Percentiles rank a stretch among this genome's conserved stretches.
Evolutionary conservation across 2,888 invertebrate genomes (phyloP).

Genomic region (Onthophagus sagittarius): DNA sequence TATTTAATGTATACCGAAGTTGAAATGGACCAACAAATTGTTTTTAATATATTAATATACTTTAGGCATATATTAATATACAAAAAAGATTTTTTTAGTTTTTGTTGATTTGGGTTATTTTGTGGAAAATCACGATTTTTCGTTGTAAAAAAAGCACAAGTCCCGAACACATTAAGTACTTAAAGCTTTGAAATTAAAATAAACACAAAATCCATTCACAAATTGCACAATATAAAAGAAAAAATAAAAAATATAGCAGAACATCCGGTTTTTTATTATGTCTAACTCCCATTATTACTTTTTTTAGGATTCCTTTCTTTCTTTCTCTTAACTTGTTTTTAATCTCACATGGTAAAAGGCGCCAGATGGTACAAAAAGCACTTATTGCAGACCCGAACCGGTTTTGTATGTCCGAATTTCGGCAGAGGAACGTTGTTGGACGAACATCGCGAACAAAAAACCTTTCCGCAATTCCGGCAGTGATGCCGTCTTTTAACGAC

Average conservation of each 20-base stretch:
- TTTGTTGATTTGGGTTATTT: no score
- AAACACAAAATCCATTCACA: no score
- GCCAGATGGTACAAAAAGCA: conserved; percentile 75
- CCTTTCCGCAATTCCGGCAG: conserved; percentile 95
- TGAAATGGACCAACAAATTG: background rate
- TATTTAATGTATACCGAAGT: no score
- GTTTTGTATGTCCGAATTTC: conserved; percentile 86
- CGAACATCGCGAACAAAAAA: conserved; percentile 93
- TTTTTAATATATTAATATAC: background rate
- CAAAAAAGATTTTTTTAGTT: background rate
- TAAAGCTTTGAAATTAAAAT: no score
- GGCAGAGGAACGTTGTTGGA: conserved; percentile 90
- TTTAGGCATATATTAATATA: background rate
- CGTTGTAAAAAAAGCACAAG: background rate
- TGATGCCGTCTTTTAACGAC: conserved; percentile 94
- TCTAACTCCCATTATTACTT: no score
- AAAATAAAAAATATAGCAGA: no score
- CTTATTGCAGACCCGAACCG: conserved; percentile 90
- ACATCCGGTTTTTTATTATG: no score
- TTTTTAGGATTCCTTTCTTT: background rate
- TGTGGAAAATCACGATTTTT: no score
- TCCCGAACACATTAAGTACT: background rate
- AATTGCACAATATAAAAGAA: no score
- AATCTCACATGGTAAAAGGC: conserved; percentile 53
- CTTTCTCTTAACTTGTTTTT: background rate